Base-by-base conservation (phyloP, 2,113 vertebrate genomes). In the Empidonax alnorum region DNA sequence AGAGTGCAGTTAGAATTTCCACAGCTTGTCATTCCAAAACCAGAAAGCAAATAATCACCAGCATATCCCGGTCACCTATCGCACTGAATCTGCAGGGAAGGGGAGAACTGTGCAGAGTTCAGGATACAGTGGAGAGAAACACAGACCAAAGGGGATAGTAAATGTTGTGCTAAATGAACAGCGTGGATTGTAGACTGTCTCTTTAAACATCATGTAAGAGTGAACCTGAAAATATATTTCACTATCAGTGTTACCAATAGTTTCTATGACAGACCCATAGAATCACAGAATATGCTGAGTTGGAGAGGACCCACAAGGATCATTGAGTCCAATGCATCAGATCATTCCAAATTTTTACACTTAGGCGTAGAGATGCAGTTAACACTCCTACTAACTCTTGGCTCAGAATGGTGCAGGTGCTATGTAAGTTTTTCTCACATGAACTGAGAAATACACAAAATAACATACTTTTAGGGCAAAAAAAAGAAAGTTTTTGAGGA, bases 161-260 rank as follows among this genome's bases (percentile, higher is more conserved):
- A 73, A 55, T 46, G 56, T 33, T 69, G 27, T 46, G 4, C 55
- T 80, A 44, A 50, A 75, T 76, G 41, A 87, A 30, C 15, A 24
- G 2, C 5, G 21, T 63, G 22, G 59, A 69, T 52, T 14, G 15
- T 12, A 77, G 65, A 52, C 37, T 62, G 20, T 21, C 21, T 65
- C 42, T 78, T 78, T 59, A 63, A 94, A 72, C 7, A 50, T 31
- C 14, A 30, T 0, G 0, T n/a, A 62, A 67, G 5, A 72, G 4
- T 7, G 8, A 85, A 87, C 21, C 33, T 72, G 25, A 88, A 90
- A 92, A 68, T 55, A 35, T 31, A 35, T 85, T 55, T 25, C 6
- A 39, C 59, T 62, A 8, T 62, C 39, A 61, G 24, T 28, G 9
- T 62, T 39, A 28, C 37, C 27, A 39, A 27, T 27, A 59, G 22